phyloP scores from a whole-genome alignment of 1,140 invertebrate genomes.

The Bicyclus anynana region DNA sequence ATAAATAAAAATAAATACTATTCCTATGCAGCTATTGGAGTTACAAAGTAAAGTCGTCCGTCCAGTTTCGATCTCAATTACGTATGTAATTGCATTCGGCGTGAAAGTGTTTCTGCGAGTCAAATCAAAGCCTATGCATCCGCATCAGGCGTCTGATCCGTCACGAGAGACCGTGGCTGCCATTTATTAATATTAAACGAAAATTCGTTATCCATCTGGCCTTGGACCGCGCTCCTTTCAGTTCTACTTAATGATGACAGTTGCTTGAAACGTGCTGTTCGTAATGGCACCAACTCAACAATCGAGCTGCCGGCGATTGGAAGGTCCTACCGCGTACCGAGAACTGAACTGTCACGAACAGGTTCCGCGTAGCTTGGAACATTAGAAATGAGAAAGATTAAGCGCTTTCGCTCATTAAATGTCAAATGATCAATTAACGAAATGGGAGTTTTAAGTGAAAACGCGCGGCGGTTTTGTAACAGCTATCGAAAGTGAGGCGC shows the following conservation, averaged over 20 bases:
- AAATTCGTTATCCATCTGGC: conserved; percentile 74
- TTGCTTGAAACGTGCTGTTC: conserved; percentile 62
- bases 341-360: background rate
- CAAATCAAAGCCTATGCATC: conserved; percentile 44
- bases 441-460: conserved; percentile 59
- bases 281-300: conserved; percentile 55
- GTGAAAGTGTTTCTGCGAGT: conserved; percentile 54
- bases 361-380: conserved; percentile 4
- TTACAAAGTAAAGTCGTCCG: background rate
- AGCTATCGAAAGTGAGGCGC: conserved; percentile 62
- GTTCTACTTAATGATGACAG: conserved; percentile 73
- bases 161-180: conserved; percentile 63
- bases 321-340: conserved; percentile 29
- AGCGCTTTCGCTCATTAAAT: conserved; percentile 28
- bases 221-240: conserved; percentile 70
- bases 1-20: background rate
- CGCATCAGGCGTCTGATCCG: conserved; percentile 56
- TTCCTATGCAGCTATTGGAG: background rate
- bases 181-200: conserved; percentile 75
- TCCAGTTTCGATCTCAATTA: conserved; percentile 16
- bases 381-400: conserved; percentile 27
- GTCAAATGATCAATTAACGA: conserved; percentile 36
- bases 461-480: conserved; percentile 66
- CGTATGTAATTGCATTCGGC: conserved; percentile 9
- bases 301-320: conserved; percentile 40